Evolutionary conservation across 2,797 vertebrate genomes (phyloP), one percentile per base, ranked within the genome.

Genomic region (Bradypodion pumilum): DNA sequence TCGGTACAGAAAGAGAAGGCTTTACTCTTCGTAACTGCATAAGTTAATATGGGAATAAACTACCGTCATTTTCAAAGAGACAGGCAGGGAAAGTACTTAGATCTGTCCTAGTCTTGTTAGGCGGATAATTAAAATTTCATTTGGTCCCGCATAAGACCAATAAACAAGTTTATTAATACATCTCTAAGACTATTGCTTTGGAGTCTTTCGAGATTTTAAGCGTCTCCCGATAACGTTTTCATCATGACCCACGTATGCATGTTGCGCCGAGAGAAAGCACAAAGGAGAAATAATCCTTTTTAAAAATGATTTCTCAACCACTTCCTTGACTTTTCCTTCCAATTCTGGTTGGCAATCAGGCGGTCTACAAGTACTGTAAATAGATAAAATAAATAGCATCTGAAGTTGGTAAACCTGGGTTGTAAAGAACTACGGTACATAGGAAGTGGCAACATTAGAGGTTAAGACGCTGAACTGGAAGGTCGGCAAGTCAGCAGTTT

Each of bases 121-220:
- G 59, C 49, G 60, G 78, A 76, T 81, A 81, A 85, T 85, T 85
- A 85, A 81, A 75, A 85, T 69, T 85, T 85, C 10, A 40, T 63
- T 74, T 42, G 32, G 63, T 37, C 46, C 49, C 19, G 2, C 72
- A 76, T 40, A 59, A 80, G 63, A 69, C 72, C 78, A 81, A 81
- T 80, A 75, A 60, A 63, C 78, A 37, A 52, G 83, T 85, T 73
- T 80, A 81, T 75, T 85, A 80, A 85, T 76, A 76, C 85, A 76
- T 69, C 78, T 76, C 63, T 68, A 81, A 69, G 56, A 46, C 19
- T 46, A 49, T 69, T 0, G 9, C 16, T 19, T 62, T 44, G 35
- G 27, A 16, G 42, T 75, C 77, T 68, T 62, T 12, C 1, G 44
- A 80, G 78, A 62, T 19, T 27, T 85, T 66, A 74, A 74, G 12